Conservation (phyloP, 2,888 invertebrate species). For the Hyles lineata region DNA sequence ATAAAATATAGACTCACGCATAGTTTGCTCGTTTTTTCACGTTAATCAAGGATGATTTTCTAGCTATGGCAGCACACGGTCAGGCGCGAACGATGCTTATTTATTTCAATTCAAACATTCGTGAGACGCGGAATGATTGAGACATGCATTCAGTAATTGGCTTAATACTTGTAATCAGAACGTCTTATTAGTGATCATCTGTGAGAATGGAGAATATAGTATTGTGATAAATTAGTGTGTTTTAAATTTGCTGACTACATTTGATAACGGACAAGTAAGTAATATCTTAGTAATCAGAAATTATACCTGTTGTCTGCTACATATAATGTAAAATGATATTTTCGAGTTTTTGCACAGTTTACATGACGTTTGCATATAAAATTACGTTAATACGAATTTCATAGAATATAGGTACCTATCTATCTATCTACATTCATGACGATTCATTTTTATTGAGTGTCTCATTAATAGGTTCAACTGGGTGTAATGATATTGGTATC, state of each 20-base stretch:
- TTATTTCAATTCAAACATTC: slow-evolving; percentile 66
- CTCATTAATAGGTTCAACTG: not conserved
- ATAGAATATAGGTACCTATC: not conserved
- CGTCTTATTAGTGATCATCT: slow-evolving; percentile 8
- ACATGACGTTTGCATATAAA: not conserved
- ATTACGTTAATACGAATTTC: not conserved
- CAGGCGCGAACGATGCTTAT: slow-evolving; percentile 42
- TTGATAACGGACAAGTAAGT: slow-evolving; percentile 6
- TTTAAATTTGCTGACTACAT: not conserved
- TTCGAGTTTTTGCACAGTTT: not conserved
- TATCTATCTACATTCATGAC: not conserved
- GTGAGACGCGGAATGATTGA: slow-evolving; percentile 53
- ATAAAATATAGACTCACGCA: slow-evolving; percentile 35
- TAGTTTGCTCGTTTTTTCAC: slow-evolving; percentile 43
- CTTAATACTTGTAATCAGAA: slow-evolving; percentile 33
- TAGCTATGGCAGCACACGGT: slow-evolving; percentile 46
- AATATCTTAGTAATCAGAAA: not conserved
- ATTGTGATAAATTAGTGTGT: slow-evolving; percentile 1
- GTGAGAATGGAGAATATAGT: slow-evolving; percentile 18
- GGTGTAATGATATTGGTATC: not conserved
- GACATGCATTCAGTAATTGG: slow-evolving; percentile 39
- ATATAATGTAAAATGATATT: slow-evolving; percentile 6
- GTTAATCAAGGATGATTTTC: slow-evolving; percentile 53
- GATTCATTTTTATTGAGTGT: not conserved
- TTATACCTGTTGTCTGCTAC: not conserved